Conservation (phyloP, 2,797 vertebrate genomes). For the Poecilia picta region DNA sequence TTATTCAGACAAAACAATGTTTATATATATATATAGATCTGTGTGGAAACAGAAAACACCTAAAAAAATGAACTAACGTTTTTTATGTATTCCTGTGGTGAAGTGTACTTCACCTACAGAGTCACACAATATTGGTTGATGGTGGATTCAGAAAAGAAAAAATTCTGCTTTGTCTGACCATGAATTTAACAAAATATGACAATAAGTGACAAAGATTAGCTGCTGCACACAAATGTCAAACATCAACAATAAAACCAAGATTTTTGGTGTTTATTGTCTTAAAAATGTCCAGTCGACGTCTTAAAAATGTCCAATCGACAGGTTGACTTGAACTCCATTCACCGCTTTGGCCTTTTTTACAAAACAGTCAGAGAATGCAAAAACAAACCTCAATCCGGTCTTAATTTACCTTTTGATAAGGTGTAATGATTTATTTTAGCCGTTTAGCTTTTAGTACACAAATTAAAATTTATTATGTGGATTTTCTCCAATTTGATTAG, state of each 20-base stretch:
- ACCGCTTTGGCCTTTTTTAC: background rate
- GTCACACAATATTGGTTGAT: background rate
- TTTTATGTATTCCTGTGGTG: background rate
- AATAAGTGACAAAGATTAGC: background rate
- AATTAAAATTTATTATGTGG: background rate
- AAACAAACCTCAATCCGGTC: background rate
- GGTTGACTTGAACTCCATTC: background rate
- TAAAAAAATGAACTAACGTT: background rate
- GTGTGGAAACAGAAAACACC: background rate
- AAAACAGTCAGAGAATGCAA: background rate
- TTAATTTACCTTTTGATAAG: background rate
- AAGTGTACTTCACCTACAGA: background rate
- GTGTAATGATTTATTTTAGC: background rate
- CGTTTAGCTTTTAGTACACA: background rate
- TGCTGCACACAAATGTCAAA: background rate
- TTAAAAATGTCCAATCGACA: background rate
- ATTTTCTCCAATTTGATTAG: background rate
- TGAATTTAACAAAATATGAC: background rate
- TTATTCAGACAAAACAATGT: background rate
- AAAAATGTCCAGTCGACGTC: background rate
- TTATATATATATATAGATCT: background rate
- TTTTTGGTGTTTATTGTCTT: background rate
- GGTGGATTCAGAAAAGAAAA: background rate
- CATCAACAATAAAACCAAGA: background rate
- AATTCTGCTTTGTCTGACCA: background rate